These are phyloP conservation scores for Ptiloglossa arizonensis DNA, from an alignment of 1,140 invertebrate species.

Conservation along the genomic window DNA sequence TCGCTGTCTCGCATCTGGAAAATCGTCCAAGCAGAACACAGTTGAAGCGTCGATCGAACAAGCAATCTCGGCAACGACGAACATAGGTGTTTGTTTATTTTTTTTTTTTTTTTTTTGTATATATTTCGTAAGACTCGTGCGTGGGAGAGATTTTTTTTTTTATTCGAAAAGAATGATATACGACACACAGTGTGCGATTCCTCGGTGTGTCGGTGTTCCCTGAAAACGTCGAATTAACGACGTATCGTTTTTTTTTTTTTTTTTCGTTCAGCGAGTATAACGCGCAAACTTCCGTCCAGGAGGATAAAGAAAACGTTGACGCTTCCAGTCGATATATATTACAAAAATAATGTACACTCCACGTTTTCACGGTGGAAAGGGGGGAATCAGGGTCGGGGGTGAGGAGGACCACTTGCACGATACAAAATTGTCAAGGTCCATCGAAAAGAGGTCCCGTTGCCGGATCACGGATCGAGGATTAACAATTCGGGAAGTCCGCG, in stretches of 20 bases:
- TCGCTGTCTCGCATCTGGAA: constrained; percentile 21
- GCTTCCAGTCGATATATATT: not conserved
- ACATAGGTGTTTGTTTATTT: not conserved
- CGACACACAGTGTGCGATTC: too few relatives aligned
- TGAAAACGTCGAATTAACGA: not conserved
- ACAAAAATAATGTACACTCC: not conserved
- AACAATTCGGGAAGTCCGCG: not conserved
- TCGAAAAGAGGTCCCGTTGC: too few relatives aligned
- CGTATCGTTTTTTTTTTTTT: not conserved
- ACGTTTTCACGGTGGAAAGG: not conserved
- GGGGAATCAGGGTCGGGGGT: too few relatives aligned
- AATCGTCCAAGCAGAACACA: constrained; percentile 19
- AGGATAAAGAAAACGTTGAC: not conserved
- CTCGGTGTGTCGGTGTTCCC: not conserved
- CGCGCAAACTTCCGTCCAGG: too few relatives aligned
- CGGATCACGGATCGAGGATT: too few relatives aligned
- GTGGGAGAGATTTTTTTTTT: too few relatives aligned
- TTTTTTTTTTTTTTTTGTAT: too few relatives aligned
- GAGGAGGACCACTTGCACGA: not conserved
- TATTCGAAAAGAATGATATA: not conserved
- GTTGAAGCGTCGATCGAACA: not conserved
- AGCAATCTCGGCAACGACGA: not conserved
- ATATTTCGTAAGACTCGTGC: too few relatives aligned
- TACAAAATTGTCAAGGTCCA: not conserved
- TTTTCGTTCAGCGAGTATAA: too few relatives aligned